Base-by-base conservation (phyloP, 2,113 vertebrate species). In the Nannobrachium achirus region DNA sequence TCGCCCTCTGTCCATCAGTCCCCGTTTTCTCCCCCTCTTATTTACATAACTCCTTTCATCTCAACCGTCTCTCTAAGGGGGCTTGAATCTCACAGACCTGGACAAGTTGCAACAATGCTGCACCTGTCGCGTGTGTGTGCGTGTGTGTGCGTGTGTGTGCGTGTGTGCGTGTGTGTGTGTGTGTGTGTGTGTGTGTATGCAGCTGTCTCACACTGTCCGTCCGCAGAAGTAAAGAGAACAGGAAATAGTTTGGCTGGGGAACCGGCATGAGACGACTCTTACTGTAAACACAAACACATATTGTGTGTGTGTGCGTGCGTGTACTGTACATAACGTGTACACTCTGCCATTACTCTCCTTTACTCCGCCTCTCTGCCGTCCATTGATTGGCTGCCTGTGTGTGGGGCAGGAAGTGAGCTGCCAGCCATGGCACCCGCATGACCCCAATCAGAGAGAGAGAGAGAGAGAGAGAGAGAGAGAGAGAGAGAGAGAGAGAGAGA, bases 81-180 rank as follows among this genome's bases (percentile, higher is more conserved):
- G 85, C 86, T 82, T 85, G 40, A n/a, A 87, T 81, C 80, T 85
- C 83, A 78, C 82, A 85, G 77, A 84, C 76, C 83, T 77, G 77
- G 86, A 82, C 86, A 82, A 78, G 81, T 83, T 84, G 76, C 81
- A 89, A 87, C 87, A 88, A 82, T 86, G 84, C 84, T 67, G 81
- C 83, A 89, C 81, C 81, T 89, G 88, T 89, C 84, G 76, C n/a
- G n/a, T n/a, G n/a, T n/a, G 63, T 8, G 56, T 5, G 40, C 56
- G 62, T 68, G 56, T 45, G 20, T 5, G 40, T 61, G 62, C 68
- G 56, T 53, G 20, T 61, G 48, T 52, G 19, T 52, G 25, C 16
- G 11, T 64, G n/a, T 19, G 46, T 63, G 61, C 55, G 20, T 69
- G 64, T 76, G 79, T 73, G 51, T 66, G 41, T 71, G 19, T 57